Conservation (phyloP, 2,888 invertebrate genomes). For the Cyrtodaria siliqua region DNA sequence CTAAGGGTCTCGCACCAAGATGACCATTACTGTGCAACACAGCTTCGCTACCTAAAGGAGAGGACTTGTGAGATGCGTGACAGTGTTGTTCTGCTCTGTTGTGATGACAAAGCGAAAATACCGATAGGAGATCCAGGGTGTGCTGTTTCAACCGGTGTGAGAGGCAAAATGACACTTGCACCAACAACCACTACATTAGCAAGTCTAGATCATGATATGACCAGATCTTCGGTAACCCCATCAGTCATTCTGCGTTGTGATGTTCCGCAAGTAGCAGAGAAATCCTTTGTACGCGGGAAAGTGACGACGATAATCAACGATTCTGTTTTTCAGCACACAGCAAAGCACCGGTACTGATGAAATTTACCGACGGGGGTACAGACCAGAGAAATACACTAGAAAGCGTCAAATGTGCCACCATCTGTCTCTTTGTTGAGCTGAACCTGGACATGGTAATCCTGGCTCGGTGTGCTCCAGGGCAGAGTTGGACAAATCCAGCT, state of each 20-base stretch:
- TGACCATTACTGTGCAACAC: constrained; percentile 54
- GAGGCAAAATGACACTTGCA: constrained; percentile 20
- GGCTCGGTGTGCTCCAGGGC: constrained; percentile 58
- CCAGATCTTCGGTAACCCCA: constrained; percentile 34
- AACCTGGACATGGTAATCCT: constrained; percentile 53
- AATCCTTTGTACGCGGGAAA: constrained; percentile 48
- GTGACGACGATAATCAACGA: constrained; percentile 44
- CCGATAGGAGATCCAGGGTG: constrained; percentile 25
- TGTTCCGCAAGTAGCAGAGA: constrained; percentile 25
- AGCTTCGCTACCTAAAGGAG: constrained; percentile 45
- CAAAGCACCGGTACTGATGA: constrained; percentile 47
- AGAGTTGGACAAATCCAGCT: constrained; percentile 55
- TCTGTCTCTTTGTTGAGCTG: constrained; percentile 51
- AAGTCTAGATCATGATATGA: constrained; percentile 43
- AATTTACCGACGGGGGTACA: constrained; percentile 56
- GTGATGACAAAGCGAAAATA: constrained; percentile 44
- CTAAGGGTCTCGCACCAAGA: constrained; percentile 42
- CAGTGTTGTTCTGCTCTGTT: constrained; percentile 13
- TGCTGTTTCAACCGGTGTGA: constrained; percentile 34
- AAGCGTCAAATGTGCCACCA: constrained; percentile 45
- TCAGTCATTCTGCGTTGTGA: constrained; percentile 31
- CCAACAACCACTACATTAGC: not conserved
- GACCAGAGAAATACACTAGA: constrained; percentile 60
- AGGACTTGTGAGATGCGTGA: constrained; percentile 37
- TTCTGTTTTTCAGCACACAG: constrained; percentile 52